Percentiles rank a stretch among this genome's conserved stretches.
phyloP scores from a whole-genome alignment of 2,113 vertebrate species.

The Pterocles gutturalis region DNA sequence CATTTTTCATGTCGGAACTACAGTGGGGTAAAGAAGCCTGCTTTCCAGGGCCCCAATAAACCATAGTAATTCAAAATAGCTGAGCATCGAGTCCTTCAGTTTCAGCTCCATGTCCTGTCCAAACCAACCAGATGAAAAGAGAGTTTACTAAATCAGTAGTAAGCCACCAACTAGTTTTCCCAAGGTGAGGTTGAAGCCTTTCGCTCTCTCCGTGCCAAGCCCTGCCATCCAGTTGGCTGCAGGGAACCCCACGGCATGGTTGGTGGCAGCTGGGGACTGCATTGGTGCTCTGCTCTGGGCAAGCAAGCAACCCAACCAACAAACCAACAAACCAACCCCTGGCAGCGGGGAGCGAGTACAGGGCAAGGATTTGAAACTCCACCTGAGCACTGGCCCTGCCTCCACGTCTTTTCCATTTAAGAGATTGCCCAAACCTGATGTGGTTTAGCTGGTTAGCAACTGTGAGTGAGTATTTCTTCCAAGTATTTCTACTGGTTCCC shows the following conservation, averaged over 20 bases:
- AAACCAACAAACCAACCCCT: not conserved
- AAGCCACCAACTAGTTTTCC: not conserved
- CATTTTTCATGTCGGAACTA: not conserved
- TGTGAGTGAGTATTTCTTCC: not conserved
- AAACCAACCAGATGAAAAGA: not conserved
- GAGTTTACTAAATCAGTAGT: not conserved
- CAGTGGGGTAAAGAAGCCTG: not conserved
- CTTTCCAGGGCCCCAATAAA: not conserved
- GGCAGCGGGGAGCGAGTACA: not conserved
- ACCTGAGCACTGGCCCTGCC: not conserved
- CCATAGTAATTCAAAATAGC: not conserved
- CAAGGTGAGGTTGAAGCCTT: not conserved
- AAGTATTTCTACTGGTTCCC: not conserved
- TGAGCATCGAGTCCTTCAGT: not conserved
- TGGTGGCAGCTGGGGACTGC: not conserved
- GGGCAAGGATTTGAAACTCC: not conserved
- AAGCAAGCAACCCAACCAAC: not conserved
- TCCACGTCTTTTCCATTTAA: not conserved
- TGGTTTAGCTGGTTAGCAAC: not conserved
- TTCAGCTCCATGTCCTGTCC: not conserved
- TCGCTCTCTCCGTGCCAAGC: not conserved
- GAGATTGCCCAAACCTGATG: not conserved
- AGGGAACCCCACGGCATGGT: not conserved
- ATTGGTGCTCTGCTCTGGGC: not conserved
- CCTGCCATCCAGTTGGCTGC: not conserved